phyloP scores from a whole-genome alignment of 2,797 vertebrate genomes.

The Ammospiza maritima region DNA sequence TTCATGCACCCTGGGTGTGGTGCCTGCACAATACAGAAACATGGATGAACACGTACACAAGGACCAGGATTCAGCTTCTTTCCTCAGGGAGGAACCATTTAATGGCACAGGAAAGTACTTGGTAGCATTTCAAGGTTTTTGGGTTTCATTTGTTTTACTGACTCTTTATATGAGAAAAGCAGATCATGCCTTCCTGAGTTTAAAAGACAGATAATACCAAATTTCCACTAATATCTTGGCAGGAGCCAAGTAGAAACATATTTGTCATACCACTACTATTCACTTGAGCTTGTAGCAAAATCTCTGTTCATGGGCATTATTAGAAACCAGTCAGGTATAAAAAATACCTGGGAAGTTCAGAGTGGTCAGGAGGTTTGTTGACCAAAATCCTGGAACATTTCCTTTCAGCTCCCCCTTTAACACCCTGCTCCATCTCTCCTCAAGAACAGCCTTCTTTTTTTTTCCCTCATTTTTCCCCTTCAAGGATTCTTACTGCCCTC shows the following conservation, averaged over 20 bases:
- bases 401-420: background rate
- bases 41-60: background rate
- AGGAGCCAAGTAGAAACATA: background rate
- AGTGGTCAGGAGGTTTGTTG: background rate
- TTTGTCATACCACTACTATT: background rate
- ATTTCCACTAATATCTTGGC: background rate
- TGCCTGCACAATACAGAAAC: background rate
- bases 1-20: accelerated
- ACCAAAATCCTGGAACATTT: background rate
- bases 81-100: background rate
- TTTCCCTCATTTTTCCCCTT: background rate
- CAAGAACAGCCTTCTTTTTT: background rate
- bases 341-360: background rate
- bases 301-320: background rate
- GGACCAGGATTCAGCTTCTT: background rate
- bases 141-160: background rate
- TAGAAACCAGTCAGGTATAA: background rate
- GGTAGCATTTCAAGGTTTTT: background rate
- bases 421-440: background rate
- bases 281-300: background rate
- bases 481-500: conserved; percentile 41
- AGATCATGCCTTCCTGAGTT: background rate
- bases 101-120: accelerated
- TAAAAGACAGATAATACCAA: background rate
- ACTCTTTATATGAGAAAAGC: background rate